Conservation (phyloP, 1,140 invertebrate species). For the Drosophila baimaii region DNA sequence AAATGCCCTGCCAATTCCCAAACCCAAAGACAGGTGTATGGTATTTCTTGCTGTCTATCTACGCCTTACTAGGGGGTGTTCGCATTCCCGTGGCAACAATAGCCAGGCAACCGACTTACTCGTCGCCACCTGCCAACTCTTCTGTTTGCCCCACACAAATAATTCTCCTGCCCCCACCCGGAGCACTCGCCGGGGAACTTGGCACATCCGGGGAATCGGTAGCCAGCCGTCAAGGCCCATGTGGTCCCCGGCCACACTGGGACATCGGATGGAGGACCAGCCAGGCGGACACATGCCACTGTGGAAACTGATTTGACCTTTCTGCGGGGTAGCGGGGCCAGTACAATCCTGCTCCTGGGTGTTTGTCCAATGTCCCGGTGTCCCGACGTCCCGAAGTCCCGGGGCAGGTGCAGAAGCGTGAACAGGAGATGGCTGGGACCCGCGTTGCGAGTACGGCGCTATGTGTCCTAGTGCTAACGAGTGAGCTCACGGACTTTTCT, state of each 20-base stretch:
- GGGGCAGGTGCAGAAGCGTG: slow-evolving; percentile 37
- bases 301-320: slow-evolving; percentile 53
- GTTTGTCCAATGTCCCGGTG: slow-evolving; percentile 32
- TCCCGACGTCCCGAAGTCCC: slow-evolving; percentile 15
- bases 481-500: slow-evolving; percentile 56
- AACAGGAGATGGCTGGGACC: slow-evolving; percentile 15
- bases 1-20: background rate
- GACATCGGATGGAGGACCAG: slow-evolving; percentile 14
- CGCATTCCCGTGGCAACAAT: slow-evolving; percentile 49
- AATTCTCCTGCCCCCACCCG: slow-evolving; percentile 34
- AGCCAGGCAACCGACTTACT: slow-evolving; percentile 35
- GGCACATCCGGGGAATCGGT: slow-evolving; percentile 41
- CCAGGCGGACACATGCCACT: slow-evolving; percentile 35
- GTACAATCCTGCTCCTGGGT: slow-evolving; percentile 16
- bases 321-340: background rate
- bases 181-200: slow-evolving; percentile 5
- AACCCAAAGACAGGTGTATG: no score
- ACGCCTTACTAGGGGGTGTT: background rate
- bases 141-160: slow-evolving; percentile 61
- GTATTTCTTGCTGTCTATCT: slow-evolving; percentile 9
- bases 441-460: background rate
- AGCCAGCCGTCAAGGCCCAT: slow-evolving; percentile 16
- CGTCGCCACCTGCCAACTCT: slow-evolving; percentile 36
- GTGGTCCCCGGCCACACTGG: slow-evolving; percentile 14
- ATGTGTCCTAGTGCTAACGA: slow-evolving; percentile 57